Conservation (phyloP, 2,797 vertebrate species). For the Pelodytes ibericus region DNA sequence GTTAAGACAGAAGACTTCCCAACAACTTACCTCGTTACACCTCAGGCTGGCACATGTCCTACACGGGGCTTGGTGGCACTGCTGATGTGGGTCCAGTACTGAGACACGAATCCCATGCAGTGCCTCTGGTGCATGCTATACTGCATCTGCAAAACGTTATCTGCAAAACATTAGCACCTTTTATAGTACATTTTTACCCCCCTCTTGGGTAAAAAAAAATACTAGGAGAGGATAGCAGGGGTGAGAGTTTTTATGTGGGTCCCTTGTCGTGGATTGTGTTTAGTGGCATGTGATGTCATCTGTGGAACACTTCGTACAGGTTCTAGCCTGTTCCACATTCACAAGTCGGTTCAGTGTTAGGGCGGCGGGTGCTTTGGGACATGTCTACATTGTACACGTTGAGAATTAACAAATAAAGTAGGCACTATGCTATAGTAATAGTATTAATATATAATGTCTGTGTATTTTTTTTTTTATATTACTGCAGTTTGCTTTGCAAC, state of each 20-base stretch:
- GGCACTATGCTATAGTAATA: too few relatives aligned
- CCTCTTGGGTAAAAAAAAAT: too few relatives aligned
- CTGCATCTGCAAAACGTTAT: too few relatives aligned
- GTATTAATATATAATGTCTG: too few relatives aligned
- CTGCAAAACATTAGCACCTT: too few relatives aligned
- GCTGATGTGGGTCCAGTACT: background rate
- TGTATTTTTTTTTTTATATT: too few relatives aligned
- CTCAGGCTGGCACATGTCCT: background rate
- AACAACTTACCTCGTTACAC: background rate
- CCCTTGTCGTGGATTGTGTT: background rate
- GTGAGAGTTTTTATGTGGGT: slow-evolving; percentile 49
- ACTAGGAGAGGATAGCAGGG: slow-evolving; percentile 55
- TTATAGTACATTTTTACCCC: too few relatives aligned
- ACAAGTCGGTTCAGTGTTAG: background rate
- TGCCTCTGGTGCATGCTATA: background rate
- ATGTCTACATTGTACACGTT: too few relatives aligned
- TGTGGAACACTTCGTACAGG: background rate
- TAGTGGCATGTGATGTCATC: slow-evolving; percentile 3
- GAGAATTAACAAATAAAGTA: too few relatives aligned
- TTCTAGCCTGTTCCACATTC: slow-evolving; percentile 36
- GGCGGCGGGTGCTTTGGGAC: too few relatives aligned
- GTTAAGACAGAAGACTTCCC: background rate
- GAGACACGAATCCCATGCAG: background rate
- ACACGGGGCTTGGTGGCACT: background rate
- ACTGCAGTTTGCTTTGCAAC: too few relatives aligned